A percentile compares a stretch with the other conserved stretches of the same genome.
These are phyloP conservation scores for Gobionotothen gibberifrons DNA, from an alignment of 2,797 vertebrate genomes.

Conservation along the genomic window DNA sequence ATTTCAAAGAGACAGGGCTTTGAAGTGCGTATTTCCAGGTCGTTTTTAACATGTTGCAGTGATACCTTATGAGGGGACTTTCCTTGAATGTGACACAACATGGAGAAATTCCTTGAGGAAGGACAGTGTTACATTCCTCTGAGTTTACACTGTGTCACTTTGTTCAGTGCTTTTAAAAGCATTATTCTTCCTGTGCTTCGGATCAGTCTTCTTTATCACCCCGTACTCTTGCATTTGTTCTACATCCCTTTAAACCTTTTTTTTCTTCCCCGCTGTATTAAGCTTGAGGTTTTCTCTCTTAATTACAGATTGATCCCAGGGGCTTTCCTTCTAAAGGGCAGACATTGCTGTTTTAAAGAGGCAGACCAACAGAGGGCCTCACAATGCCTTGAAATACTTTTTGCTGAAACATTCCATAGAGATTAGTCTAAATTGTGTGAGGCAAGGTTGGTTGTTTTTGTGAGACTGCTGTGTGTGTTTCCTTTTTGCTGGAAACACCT, in stretches of 20 bases:
- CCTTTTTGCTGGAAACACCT: slow-evolving; percentile 70
- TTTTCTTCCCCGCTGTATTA: slow-evolving; percentile 38
- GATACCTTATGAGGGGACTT: slow-evolving; percentile 19
- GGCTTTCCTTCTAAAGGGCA: slow-evolving; percentile 47
- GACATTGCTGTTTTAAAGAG: slow-evolving; percentile 53
- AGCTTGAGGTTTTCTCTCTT: slow-evolving; percentile 40
- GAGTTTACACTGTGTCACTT: slow-evolving; percentile 31
- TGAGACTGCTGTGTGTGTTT: slow-evolving; percentile 63
- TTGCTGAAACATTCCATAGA: slow-evolving; percentile 75
- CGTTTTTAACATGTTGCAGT: slow-evolving; percentile 8
- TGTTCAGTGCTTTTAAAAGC: slow-evolving; percentile 30
- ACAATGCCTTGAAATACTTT: slow-evolving; percentile 58
- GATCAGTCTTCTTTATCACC: slow-evolving; percentile 36
- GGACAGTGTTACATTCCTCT: slow-evolving; percentile 31
- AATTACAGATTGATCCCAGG: slow-evolving; percentile 65
- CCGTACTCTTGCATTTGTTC: slow-evolving; percentile 21
- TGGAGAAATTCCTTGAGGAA: slow-evolving; percentile 36
- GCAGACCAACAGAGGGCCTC: slow-evolving; percentile 43
- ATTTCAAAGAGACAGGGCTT: neutral
- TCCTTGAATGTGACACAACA: slow-evolving; percentile 43
- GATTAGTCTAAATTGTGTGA: slow-evolving; percentile 65
- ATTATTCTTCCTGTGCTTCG: slow-evolving; percentile 2
- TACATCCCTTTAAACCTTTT: slow-evolving; percentile 13
- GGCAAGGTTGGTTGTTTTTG: slow-evolving; percentile 70
- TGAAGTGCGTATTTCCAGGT: neutral